A percentile compares a stretch with the other conserved stretches of the same genome.
These are phyloP conservation scores for Rhagophthalmus giganteus DNA, from an alignment of 2,888 invertebrate genomes.

Conservation along the genomic window DNA sequence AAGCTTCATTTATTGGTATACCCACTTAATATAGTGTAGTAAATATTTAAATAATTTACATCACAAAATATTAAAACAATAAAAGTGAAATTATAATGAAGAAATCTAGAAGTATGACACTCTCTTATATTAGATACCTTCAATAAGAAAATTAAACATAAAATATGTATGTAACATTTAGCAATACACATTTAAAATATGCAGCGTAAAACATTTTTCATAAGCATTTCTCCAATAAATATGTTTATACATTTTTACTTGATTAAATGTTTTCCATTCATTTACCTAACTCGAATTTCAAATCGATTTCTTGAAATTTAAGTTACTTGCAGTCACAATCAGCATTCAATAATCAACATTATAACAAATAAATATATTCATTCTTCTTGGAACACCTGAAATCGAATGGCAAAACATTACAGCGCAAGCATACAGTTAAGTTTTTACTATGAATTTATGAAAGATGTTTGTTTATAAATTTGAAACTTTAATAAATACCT, in stretches of 20 bases:
- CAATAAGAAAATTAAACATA: conserved; percentile 23
- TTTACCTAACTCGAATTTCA: conserved; percentile 10
- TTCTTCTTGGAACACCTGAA: conserved; percentile 8
- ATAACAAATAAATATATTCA: conserved; percentile 19
- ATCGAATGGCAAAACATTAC: conserved; percentile 1
- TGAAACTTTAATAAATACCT: not conserved
- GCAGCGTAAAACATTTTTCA: conserved; percentile 27
- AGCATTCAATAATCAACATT: conserved; percentile 21
- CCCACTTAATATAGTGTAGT: too few relatives aligned
- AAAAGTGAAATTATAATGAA: too few relatives aligned
- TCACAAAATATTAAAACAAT: too few relatives aligned
- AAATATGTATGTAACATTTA: conserved; percentile 26
- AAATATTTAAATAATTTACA: too few relatives aligned
- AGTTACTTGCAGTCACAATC: conserved; percentile 6
- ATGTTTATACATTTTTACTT: conserved; percentile 26
- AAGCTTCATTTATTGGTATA: conserved; percentile 11
- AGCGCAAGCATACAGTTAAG: conserved; percentile 14
- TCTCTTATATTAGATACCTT: too few relatives aligned
- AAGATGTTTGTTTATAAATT: not conserved
- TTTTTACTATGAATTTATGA: conserved; percentile 1
- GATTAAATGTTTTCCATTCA: conserved; percentile 22
- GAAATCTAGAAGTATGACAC: too few relatives aligned
- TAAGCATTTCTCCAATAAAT: conserved; percentile 26
- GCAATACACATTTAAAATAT: conserved; percentile 24
- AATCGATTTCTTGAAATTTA: conserved; percentile 4